Evolutionary conservation across 2,113 vertebrate genomes (phyloP).

Genomic region (Brevimyrus niger): DNA sequence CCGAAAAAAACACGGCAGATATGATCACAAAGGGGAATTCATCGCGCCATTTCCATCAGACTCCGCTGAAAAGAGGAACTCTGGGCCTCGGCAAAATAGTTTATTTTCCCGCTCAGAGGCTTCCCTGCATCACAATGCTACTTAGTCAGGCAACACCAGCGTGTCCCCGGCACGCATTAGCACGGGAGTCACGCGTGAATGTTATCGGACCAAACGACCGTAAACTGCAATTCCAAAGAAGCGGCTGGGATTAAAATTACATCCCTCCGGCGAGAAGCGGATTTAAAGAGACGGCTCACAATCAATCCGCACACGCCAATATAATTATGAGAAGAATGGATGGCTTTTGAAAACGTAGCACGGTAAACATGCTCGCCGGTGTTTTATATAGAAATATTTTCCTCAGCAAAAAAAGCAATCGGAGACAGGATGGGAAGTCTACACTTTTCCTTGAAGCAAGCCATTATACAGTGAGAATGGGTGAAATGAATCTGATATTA

Average conservation of each 20-base stretch:
- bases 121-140: not conserved
- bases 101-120: not conserved
- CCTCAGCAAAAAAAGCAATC: not conserved
- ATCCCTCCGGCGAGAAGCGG: not conserved
- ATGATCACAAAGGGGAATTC: not conserved
- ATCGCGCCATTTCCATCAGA: not conserved
- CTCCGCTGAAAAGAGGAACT: not conserved
- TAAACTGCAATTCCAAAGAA: not conserved
- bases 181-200: not conserved
- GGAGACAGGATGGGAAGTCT: not conserved
- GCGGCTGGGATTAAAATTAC: not conserved
- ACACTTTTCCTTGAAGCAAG: not conserved
- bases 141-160: not conserved
- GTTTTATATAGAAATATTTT: conserved; percentile 1
- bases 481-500: not conserved
- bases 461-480: not conserved
- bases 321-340: not conserved
- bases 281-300: not conserved
- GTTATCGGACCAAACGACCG: not conserved
- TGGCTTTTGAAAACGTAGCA: not conserved
- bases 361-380: not conserved
- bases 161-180: not conserved
- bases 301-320: not conserved
- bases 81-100: not conserved
- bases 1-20: not conserved